Evolutionary conservation across 2,888 invertebrate genomes (phyloP).

Genomic region (Rhopalosiphum nymphaeae): DNA sequence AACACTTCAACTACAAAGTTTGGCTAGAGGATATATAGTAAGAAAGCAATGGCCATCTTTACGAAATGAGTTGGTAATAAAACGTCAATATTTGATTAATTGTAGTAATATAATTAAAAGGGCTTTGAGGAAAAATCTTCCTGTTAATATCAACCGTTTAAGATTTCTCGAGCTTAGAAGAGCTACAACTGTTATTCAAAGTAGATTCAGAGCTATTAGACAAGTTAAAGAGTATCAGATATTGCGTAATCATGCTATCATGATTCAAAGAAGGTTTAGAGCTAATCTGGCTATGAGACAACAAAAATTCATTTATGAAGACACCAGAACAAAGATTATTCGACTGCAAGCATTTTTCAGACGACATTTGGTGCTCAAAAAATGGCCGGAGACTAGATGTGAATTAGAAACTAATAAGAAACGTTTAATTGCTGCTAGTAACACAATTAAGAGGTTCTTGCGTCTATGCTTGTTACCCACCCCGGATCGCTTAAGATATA

Average conservation of each 20-base stretch:
- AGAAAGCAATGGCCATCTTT: slow-evolving; percentile 38
- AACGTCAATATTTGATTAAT: background rate
- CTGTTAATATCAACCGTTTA: background rate
- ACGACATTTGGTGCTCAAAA: slow-evolving; percentile 56
- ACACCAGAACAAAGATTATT: slow-evolving; percentile 16
- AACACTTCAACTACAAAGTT: slow-evolving; percentile 51
- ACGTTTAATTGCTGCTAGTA: slow-evolving; percentile 18
- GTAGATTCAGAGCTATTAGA: slow-evolving; percentile 29
- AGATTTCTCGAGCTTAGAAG: slow-evolving; percentile 20
- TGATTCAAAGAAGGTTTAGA: slow-evolving; percentile 58
- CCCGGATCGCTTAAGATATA: slow-evolving; percentile 10
- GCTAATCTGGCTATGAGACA: slow-evolving; percentile 63
- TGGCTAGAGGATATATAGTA: slow-evolving; percentile 38
- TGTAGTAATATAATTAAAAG: slow-evolving; percentile 55
- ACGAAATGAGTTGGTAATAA: background rate
- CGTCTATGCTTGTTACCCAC: slow-evolving; percentile 6
- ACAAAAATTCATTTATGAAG: slow-evolving; percentile 49
- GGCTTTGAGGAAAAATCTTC: slow-evolving; percentile 29
- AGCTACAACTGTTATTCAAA: slow-evolving; percentile 22
- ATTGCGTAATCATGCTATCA: slow-evolving; percentile 43
- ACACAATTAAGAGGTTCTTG: slow-evolving; percentile 47
- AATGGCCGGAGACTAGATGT: slow-evolving; percentile 15
- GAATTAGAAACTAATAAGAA: background rate
- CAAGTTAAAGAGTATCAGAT: slow-evolving; percentile 33
- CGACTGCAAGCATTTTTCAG: slow-evolving; percentile 57